A percentile compares a stretch with the other conserved stretches of the same genome.
Conservation (phyloP, 2,888 invertebrate species). For the Cephus runcator region DNA sequence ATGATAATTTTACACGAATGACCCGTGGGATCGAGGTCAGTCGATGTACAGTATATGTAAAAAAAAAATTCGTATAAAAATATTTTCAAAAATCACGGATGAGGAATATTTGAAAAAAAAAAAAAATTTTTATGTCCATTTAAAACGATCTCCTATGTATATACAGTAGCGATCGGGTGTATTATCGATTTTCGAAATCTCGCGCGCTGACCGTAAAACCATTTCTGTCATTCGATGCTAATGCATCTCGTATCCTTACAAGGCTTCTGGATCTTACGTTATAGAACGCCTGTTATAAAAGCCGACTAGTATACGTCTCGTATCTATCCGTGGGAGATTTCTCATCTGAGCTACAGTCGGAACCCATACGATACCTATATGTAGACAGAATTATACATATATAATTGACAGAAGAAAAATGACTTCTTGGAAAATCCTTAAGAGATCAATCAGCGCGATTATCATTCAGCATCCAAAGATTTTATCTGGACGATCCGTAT, state of each 20-base stretch:
- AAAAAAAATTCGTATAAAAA: not conserved
- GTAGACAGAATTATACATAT: not conserved
- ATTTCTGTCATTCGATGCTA: conserved; percentile 56
- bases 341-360: not conserved
- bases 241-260: conserved; percentile 41
- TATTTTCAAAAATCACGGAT: not conserved
- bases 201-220: conserved; percentile 47
- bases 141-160: too few relatives aligned
- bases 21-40: not conserved
- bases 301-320: not conserved
- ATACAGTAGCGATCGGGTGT: not conserved
- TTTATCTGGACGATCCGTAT: not conserved
- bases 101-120: not conserved
- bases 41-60: not conserved
- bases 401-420: not conserved
- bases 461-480: not conserved
- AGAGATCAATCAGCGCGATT: not conserved
- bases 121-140: too few relatives aligned
- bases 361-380: not conserved
- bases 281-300: not conserved
- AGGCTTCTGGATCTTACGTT: not conserved
- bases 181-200: conserved; percentile 48
- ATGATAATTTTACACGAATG: not conserved
- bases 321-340: not conserved
- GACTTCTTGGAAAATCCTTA: not conserved